Evolutionary conservation across 2,888 invertebrate species (phyloP).

Genomic region (Scelioninae gen. 1): DNA sequence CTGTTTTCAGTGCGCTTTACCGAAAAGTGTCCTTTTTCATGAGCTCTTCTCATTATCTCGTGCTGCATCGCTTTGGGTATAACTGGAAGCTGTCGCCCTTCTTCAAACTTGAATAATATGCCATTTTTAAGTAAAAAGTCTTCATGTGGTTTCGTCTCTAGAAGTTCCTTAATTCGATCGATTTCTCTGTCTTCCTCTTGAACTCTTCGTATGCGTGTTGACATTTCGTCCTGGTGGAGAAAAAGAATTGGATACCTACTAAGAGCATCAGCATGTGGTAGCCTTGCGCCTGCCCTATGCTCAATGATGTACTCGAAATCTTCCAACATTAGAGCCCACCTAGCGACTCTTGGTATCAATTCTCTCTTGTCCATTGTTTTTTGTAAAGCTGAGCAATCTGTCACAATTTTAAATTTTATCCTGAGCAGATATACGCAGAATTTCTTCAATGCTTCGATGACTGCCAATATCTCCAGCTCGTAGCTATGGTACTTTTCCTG

Average conservation of each 20-base stretch:
- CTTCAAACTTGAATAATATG: conserved; percentile 34
- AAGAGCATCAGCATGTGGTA: conserved; percentile 62
- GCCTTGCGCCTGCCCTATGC: conserved; percentile 36
- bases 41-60: conserved; percentile 38
- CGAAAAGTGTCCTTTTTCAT: conserved; percentile 34
- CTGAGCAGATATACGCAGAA: conserved; percentile 57
- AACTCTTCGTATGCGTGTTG: too few species aligned
- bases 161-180: too few species aligned
- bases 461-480: conserved; percentile 55
- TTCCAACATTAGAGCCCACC: conserved; percentile 54
- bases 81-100: conserved; percentile 39
- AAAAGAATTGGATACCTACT: conserved; percentile 29
- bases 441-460: conserved; percentile 69
- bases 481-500: conserved; percentile 67
- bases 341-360: neutral
- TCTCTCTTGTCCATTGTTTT: conserved; percentile 27
- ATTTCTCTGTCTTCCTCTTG: too few species aligned
- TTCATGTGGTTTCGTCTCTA: conserved; percentile 33
- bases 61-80: conserved; percentile 48
- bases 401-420: neutral
- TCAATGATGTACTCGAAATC: conserved; percentile 48
- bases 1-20: conserved; percentile 32
- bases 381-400: too few species aligned
- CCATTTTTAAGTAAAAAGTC: conserved; percentile 33
- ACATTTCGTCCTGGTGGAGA: too few species aligned